A percentile compares a stretch with the other conserved stretches of the same genome.
Conservation (phyloP, 2,888 invertebrate genomes). For the Drosophila leonis region DNA sequence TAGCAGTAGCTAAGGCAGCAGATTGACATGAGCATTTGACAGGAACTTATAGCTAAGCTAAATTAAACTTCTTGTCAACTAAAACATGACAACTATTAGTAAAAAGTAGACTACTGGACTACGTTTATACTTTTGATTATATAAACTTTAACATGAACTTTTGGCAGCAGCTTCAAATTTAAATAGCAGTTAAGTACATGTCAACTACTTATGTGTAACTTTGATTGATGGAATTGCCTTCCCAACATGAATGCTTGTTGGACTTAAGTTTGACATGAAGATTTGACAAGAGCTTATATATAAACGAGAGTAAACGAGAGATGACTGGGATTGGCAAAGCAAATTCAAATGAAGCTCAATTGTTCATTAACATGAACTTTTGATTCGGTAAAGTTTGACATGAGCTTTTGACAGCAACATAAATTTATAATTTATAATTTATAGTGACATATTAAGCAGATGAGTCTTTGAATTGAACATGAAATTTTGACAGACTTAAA, state of each 20-base stretch:
- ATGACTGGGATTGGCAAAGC: neutral
- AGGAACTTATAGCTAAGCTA: neutral
- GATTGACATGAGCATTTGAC: neutral
- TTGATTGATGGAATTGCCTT: neutral
- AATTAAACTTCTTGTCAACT: neutral
- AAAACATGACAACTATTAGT: neutral
- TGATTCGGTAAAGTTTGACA: neutral
- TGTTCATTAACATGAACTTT: neutral
- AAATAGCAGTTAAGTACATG: neutral
- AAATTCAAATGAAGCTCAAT: neutral
- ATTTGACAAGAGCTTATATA: neutral
- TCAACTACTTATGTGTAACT: neutral
- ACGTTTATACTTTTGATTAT: too few species aligned
- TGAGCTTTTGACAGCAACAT: neutral
- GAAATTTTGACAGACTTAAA: neutral
- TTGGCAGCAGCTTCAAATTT: neutral
- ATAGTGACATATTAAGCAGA: too few species aligned
- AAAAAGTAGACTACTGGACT: neutral
- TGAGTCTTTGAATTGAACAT: neutral
- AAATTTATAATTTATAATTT: too few species aligned
- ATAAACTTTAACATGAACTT: neutral
- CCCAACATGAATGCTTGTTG: neutral
- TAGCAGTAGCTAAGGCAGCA: neutral
- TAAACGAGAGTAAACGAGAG: neutral
- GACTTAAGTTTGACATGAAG: neutral